Conservation (phyloP, 2,113 vertebrate genomes). For the Hippoglossus stenolepis region DNA sequence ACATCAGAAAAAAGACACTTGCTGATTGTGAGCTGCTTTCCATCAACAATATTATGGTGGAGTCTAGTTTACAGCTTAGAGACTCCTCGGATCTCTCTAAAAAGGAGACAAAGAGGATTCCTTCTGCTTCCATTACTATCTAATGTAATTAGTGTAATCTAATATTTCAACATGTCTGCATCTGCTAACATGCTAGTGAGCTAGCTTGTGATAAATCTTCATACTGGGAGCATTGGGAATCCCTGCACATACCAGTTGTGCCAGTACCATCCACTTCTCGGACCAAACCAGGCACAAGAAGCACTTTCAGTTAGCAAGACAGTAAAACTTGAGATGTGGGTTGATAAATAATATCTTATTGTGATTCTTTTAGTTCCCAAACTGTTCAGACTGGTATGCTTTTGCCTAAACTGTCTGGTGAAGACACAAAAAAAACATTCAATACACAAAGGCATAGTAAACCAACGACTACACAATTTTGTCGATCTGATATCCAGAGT, state of each 20-base stretch:
- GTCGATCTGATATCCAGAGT: too few species aligned
- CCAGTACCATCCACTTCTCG: not conserved
- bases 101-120: constrained; percentile 69
- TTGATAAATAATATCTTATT: too few species aligned
- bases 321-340: not conserved
- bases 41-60: constrained; percentile 59
- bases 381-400: not conserved
- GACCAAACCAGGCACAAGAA: not conserved
- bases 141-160: constrained; percentile 75
- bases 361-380: too few species aligned
- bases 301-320: not conserved
- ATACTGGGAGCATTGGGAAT: constrained; percentile 70
- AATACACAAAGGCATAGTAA: too few species aligned
- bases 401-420: too few species aligned
- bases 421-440: too few species aligned
- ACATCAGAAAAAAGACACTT: constrained; percentile 43
- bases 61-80: constrained; percentile 63
- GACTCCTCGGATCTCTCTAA: constrained; percentile 66
- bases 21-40: constrained; percentile 54
- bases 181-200: constrained; percentile 66
- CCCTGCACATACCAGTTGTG: constrained; percentile 52
- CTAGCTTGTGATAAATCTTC: constrained; percentile 67
- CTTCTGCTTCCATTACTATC: constrained; percentile 71
- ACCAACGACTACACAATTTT: too few species aligned
- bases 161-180: constrained; percentile 70